These are phyloP conservation scores for Leptoteleia sp. DNA, from an alignment of 1,140 invertebrate genomes.

Conservation along the genomic window DNA sequence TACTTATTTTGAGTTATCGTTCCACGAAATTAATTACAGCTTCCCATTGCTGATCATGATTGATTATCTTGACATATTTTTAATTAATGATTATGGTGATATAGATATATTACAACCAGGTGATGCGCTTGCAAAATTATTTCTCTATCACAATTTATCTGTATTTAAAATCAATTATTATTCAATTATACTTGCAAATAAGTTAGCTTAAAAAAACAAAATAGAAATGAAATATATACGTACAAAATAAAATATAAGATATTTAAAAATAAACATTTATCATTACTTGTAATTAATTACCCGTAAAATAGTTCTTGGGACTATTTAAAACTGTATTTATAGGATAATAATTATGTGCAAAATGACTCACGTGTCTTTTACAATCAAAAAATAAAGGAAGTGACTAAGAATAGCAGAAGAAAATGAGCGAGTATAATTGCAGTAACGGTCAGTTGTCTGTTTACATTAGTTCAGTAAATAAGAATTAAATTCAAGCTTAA, in stretches of 20 bases:
- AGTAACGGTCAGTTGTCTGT: too few species aligned
- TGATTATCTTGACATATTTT: conserved; percentile 13
- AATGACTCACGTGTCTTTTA: not conserved
- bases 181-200: too few species aligned
- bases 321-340: too few species aligned
- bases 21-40: not conserved
- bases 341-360: not conserved
- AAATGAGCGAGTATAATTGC: conserved; percentile 1
- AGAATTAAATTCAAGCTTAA: too few species aligned
- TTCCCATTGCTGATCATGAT: not conserved
- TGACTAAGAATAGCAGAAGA: not conserved
- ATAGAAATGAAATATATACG: too few species aligned
- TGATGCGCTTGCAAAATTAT: conserved; percentile 11
- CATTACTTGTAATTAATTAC: too few species aligned
- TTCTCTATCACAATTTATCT: conserved; percentile 1
- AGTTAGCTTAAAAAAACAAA: too few species aligned
- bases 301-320: too few species aligned
- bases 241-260: too few species aligned
- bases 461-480: too few species aligned
- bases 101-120: conserved; percentile 20
- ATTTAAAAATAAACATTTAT: too few species aligned
- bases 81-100: conserved; percentile 11
- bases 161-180: not conserved
- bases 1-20: not conserved
- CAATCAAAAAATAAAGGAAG: conserved; percentile 11